Base-by-base conservation (phyloP, 2,797 vertebrate genomes). In the Ctenosaura bakeri region DNA sequence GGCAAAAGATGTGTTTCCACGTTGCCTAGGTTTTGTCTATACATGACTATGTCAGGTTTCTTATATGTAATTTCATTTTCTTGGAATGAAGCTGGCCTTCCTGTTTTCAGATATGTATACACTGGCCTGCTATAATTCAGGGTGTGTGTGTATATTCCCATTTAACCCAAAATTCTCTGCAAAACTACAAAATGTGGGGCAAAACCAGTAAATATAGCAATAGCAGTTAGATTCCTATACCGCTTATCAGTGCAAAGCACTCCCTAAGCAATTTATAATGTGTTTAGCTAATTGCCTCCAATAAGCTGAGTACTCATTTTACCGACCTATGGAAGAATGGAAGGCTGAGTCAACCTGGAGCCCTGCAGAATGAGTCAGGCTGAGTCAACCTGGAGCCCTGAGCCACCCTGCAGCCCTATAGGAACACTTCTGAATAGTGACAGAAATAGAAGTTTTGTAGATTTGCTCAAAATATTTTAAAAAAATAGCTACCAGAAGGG, bases 11-110 rank as follows among this genome's bases (percentile, higher is more conserved):
- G 86, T 94, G 16, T 64, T 91, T 85, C 77, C 66, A 79, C 90
- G 84, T 83, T 92, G 56, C n/a, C 92, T 76, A 90, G 78, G 93
- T 91, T 88, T 87, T 87, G 62, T 73, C 80, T 83, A 71, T 84
- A 46, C 64, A 71, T 62, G 8, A n/a, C 59, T 79, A 6, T 42
- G 82, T 52, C 46, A 38, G 35, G 18, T 64, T 93, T 32, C 29
- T 64, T 92, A 86, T 88, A 90, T 90, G 20, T 89, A 87, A 90
- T 29, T 64, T 76, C 9, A 0, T 32, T 92, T 82, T 89, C 81
- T 89, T 83, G 73, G 16, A 86, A 86, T 85, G 83, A 76, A 46
- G 1, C 3, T 32, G 76, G 8, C 76, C 71, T 88, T 46, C 6
- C 29, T 84, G 26, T 85, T 85, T 64, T 71, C 64, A 86, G 81